A percentile compares a stretch with the other conserved stretches of the same genome.
phyloP scores from a whole-genome alignment of 2,797 vertebrate genomes.

The Enteromius argenteus region DNA sequence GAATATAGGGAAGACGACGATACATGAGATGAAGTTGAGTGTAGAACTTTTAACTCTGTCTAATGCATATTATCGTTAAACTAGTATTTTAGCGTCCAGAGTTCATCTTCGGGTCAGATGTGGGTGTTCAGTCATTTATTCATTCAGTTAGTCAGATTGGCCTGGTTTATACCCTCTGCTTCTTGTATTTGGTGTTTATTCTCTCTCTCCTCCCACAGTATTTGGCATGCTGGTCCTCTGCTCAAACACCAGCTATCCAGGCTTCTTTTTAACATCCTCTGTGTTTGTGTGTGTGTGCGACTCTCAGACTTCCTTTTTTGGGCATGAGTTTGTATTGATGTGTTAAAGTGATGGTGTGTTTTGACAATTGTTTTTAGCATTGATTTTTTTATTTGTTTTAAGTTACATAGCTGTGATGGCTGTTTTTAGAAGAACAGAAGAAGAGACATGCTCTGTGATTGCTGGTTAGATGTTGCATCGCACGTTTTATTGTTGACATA shows the following conservation, averaged over 20 bases:
- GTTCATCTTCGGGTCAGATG: background rate
- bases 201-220: constrained; percentile 29
- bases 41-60: background rate
- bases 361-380: constrained; percentile 4
- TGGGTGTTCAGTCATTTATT: background rate
- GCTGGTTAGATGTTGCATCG: background rate
- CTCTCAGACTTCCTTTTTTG: background rate
- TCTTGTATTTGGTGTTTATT: constrained; percentile 35
- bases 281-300: constrained; percentile 14
- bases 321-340: constrained; percentile 16
- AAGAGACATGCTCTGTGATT: background rate
- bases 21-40: background rate
- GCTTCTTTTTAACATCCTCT: constrained; percentile 17
- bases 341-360: constrained; percentile 16
- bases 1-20: background rate
- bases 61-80: background rate
- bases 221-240: constrained; percentile 21
- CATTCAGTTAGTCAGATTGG: background rate
- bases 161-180: background rate
- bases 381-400: background rate
- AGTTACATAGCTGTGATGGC: background rate
- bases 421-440: background rate
- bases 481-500: background rate
- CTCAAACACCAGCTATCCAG: constrained; percentile 35
- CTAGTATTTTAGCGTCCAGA: background rate